phyloP scores from a whole-genome alignment of 2,888 invertebrate species.

The Craniophora ligustri region DNA sequence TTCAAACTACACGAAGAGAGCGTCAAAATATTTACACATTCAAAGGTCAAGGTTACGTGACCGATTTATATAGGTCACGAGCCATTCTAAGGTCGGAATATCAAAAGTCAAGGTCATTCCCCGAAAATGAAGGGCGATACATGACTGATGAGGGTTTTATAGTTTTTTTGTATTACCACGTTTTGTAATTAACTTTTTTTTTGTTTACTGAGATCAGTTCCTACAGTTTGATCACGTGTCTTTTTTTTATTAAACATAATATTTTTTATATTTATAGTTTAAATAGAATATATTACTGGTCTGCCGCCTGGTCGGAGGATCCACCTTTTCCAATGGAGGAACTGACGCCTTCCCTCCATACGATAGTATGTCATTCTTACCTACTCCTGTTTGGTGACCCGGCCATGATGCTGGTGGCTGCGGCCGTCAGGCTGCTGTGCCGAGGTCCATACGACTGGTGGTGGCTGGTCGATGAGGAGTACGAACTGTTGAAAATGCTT shows the following conservation, averaged over 20 bases:
- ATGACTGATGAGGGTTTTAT: neutral
- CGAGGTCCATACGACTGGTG: constrained; percentile 73
- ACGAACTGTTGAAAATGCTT: constrained; percentile 73
- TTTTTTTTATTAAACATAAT: no score
- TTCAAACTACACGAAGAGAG: no score
- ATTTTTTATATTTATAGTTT: no score
- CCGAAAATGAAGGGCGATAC: neutral
- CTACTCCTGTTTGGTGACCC: constrained; percentile 82
- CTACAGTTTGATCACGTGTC: no score
- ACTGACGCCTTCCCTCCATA: no score
- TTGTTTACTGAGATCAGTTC: no score
- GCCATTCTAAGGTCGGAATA: constrained; percentile 8
- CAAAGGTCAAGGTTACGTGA: constrained; percentile 6
- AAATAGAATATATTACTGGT: no score
- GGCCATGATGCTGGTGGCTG: constrained; percentile 78
- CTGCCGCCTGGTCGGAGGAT: no score
- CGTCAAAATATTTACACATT: constrained; percentile 25
- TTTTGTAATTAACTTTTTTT: no score
- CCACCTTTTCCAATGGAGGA: no score
- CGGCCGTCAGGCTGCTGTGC: constrained; percentile 83
- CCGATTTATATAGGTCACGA: constrained; percentile 17
- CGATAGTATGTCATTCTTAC: constrained; percentile 55
- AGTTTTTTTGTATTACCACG: no score
- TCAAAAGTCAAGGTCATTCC: constrained; percentile 40
- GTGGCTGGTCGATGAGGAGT: constrained; percentile 76